phyloP scores from a whole-genome alignment of 1,140 invertebrate genomes.

The Oryctes rhinoceros region DNA sequence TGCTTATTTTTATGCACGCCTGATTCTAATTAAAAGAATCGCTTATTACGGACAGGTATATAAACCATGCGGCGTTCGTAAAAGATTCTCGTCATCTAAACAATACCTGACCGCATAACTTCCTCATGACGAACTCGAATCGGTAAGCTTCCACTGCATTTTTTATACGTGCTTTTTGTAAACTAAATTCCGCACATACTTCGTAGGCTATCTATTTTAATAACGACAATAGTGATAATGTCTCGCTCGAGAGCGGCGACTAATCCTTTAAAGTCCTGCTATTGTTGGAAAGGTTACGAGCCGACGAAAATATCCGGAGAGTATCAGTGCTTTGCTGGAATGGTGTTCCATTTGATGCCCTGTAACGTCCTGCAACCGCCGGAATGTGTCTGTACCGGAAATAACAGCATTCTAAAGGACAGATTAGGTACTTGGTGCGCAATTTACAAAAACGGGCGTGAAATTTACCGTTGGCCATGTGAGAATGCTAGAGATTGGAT shows the following conservation, averaged over 20 bases:
- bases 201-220: conserved; percentile 25
- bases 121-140: neutral
- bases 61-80: neutral
- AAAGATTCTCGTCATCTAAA: neutral
- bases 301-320: conserved; percentile 18
- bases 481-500: conserved; percentile 55
- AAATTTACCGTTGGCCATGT: conserved; percentile 54
- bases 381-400: conserved; percentile 54
- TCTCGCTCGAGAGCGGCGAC: neutral
- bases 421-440: conserved; percentile 57
- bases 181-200: neutral
- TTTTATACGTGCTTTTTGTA: neutral
- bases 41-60: neutral
- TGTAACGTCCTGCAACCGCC: conserved; percentile 55
- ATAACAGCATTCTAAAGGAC: conserved; percentile 55
- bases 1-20: neutral
- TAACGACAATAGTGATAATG: conserved; percentile 29
- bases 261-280: conserved; percentile 29
- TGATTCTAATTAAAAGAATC: conserved; percentile 14
- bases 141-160: conserved; percentile 5
- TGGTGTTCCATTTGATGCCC: conserved; percentile 54
- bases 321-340: conserved; percentile 26
- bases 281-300: conserved; percentile 39
- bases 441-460: conserved; percentile 52
- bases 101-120: neutral